Percentiles rank a stretch among this genome's conserved stretches.
Conservation (phyloP, 1,140 invertebrate species). For the Acromyrmex echinatior region DNA sequence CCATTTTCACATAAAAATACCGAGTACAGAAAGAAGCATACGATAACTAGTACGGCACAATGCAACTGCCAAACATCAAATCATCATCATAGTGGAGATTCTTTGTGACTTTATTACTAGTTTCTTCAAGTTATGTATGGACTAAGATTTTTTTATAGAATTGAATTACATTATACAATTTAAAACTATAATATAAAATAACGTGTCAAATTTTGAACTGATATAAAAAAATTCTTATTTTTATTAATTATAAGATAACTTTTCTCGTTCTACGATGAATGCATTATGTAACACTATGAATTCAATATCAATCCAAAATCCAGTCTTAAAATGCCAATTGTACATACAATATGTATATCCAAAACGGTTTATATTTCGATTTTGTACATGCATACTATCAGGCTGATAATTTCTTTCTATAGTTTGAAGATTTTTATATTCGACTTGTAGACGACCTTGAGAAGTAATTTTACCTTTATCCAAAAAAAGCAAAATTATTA, state of each 20-base stretch:
- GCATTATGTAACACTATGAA: neutral
- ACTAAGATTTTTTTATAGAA: neutral
- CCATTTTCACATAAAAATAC: constrained; percentile 30
- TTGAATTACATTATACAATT: constrained; percentile 8
- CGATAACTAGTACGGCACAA: constrained; percentile 48
- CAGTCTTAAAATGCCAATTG: neutral
- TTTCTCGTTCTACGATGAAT: neutral
- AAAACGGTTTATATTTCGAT: too few species aligned
- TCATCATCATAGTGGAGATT: constrained; percentile 30
- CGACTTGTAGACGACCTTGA: neutral
- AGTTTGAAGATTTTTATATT: neutral
- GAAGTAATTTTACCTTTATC: constrained; percentile 57
- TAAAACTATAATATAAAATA: neutral
- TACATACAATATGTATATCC: neutral
- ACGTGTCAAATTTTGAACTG: neutral
- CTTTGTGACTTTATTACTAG: neutral
- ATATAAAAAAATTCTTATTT: neutral
- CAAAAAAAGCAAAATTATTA: constrained; percentile 16
- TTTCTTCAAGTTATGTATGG: neutral
- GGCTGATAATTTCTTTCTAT: neutral
- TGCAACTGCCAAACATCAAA: constrained; percentile 60
- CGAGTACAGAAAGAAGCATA: constrained; percentile 31
- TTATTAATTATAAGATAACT: constrained; percentile 30
- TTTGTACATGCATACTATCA: too few species aligned
- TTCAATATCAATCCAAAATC: neutral